Evolutionary conservation across 2,888 invertebrate genomes (phyloP), one percentile per base, ranked within the genome.

Genomic region (Liopterus haemorrhoidalis): DNA sequence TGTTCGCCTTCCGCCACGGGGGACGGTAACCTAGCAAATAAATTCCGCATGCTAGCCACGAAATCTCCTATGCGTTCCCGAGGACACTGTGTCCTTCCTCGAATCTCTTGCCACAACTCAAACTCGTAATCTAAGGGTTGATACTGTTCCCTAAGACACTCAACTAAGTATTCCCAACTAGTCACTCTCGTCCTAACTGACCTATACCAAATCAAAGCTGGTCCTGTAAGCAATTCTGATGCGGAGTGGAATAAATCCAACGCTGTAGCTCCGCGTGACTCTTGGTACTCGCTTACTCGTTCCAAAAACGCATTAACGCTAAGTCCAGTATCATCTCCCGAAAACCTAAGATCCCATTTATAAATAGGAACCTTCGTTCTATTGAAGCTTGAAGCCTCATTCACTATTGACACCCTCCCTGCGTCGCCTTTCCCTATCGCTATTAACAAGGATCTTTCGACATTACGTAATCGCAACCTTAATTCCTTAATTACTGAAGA

Each of bases 141-240:
- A 37, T 40, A 54, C 25, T 48, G 28, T 12, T 14, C 32, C 4
- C 22, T 20, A 2, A 46, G 8, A 4, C 19, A 4, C 8, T 19
- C 3, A 14, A 46, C 28, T 15, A 49, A 35, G 9, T 46, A 21
- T 3, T 35, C 30, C 42, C 28, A 30, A 3, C 24, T 36, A 5
- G 3, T 27, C 16, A 49, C 19, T 14, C 30, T 41, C 8, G 6
- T 2, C 19, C 22, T 33, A 8, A 37, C 14, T 19, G 53, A 25
- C 0, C 50, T 3, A 24, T 46, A 52, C 52, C 54, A 55, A 6
- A 49, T 42, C 1, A 49, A 28, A 1, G 51, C 53, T 2, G 33
- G 18, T 2, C 50, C 52, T 4, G n/a, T 16, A 21, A 54, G 50
- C 8, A 53, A 37, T 15, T 56, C 53, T 1, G 31, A 25, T 0